Base-by-base conservation (phyloP, 1,140 invertebrate species). In the Nephila pilipes region DNA sequence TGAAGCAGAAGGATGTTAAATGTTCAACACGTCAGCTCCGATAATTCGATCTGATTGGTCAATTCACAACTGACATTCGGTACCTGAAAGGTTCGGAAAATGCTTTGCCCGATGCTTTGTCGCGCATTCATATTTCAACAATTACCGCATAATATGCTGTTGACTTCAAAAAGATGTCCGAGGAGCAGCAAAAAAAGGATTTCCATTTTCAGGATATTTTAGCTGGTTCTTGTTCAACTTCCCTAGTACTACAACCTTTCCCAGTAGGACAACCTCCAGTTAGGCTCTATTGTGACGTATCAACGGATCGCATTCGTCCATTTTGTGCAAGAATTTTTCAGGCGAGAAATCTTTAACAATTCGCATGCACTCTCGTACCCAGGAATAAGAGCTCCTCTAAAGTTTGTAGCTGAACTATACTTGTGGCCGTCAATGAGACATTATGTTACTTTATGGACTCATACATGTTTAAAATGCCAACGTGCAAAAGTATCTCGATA, bases 51-150 rank as follows among this genome's bases (percentile, higher is more conserved):
- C 95, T 94, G 36, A 95, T 96, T 18, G 92, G 94, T 0, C 95
- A 96, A 93, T 96, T 95, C 88, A 95, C 95, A 0, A 95, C 95
- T 0, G 93, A 95, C 46, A 95, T 96, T 58, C 32, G 90, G 18
- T 94, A 96, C 93, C 94, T 96, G 22, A 54, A 94, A 3, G 95
- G 96, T 10, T 83, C 94, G 0, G 93, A 95, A 2, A 96, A 96
- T 87, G 83, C 90, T 22, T 32, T 85, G 18, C 94, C 94, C 2
- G 94, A 94, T 58, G 46, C 91, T 14, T 55, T 93, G 2, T 94
- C 91, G 8, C 4, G 60, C 5, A 93, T 94, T 14, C 10, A 32
- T n/a, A 14, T 20, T 54, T 25, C 81, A 55, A 58, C 75, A 2
- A 81, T 54, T n/a, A n/a, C n/a, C n/a, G n/a, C n/a, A n/a, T n/a